Conservation (phyloP, 2,113 vertebrate genomes). For the Martes martes region DNA sequence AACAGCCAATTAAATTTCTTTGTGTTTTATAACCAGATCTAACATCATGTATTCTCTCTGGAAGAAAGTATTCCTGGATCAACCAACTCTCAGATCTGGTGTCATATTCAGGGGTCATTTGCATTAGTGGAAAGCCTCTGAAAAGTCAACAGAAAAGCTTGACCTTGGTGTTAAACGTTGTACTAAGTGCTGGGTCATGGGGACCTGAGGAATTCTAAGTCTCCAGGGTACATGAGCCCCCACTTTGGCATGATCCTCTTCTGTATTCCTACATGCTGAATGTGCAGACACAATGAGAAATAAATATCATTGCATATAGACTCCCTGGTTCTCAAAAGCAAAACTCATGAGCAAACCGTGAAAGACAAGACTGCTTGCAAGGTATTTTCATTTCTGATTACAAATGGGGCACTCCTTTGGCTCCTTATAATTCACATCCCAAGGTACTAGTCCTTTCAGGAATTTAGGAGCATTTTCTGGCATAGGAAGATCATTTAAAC, state of each 20-base stretch:
- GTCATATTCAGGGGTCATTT: not conserved
- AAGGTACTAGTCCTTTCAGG: not conserved
- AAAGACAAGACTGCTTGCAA: not conserved
- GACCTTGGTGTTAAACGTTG: not conserved
- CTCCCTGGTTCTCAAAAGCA: not conserved
- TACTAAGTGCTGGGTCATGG: not conserved
- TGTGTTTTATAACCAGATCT: conserved; percentile 3
- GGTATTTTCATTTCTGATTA: not conserved
- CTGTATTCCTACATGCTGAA: not conserved
- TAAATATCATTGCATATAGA: not conserved
- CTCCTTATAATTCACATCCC: not conserved
- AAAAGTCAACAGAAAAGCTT: not conserved
- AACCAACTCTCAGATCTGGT: not conserved
- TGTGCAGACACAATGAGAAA: not conserved
- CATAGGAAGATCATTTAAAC: not conserved
- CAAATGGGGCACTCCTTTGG: not conserved
- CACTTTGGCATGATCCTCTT: not conserved
- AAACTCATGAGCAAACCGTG: not conserved
- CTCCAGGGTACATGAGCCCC: not conserved
- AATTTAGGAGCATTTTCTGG: not conserved
- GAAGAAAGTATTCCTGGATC: not conserved
- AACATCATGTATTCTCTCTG: not conserved
- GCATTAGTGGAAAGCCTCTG: not conserved
- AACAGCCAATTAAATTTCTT: not conserved
- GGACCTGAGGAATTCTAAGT: not conserved